Percentiles rank a stretch among this genome's conserved stretches.
These are phyloP conservation scores for Drosophila murphyi DNA, from an alignment of 1,140 invertebrate species.

Conservation along the genomic window DNA sequence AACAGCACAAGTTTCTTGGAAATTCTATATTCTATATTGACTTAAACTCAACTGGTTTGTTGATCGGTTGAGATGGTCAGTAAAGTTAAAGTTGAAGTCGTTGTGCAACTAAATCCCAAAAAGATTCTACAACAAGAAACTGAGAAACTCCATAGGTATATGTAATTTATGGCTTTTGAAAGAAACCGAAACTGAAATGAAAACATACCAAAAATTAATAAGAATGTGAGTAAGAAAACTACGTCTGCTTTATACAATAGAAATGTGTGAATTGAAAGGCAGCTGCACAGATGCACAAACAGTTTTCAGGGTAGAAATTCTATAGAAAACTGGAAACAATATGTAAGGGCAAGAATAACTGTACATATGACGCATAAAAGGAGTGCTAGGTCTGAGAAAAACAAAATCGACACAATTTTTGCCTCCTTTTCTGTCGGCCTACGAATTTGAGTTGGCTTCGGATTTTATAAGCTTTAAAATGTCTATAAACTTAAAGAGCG, in stretches of 20 bases:
- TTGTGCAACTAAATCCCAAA: not conserved
- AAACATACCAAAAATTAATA: slow-evolving; percentile 31
- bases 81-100: not conserved
- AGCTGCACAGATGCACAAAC: slow-evolving; percentile 30
- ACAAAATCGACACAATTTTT: slow-evolving; percentile 15
- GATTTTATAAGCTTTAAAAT: slow-evolving; percentile 44
- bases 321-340: slow-evolving; percentile 46
- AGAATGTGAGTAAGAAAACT: slow-evolving; percentile 11
- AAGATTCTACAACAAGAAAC: not conserved
- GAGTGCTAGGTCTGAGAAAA: not conserved
- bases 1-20: slow-evolving; percentile 25
- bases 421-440: not conserved
- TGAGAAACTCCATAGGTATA: not conserved
- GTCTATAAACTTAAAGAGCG: slow-evolving; percentile 26
- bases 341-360: slow-evolving; percentile 9
- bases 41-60: not conserved
- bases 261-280: slow-evolving; percentile 38
- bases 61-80: not conserved
- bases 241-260: slow-evolving; percentile 11
- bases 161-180: slow-evolving; percentile 1
- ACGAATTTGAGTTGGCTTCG: slow-evolving; percentile 29
- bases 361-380: slow-evolving; percentile 14
- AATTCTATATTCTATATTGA: not conserved
- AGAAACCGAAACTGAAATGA: slow-evolving; percentile 16
- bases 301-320: slow-evolving; percentile 21